Percentiles rank a stretch among this genome's conserved stretches.
phyloP scores from a whole-genome alignment of 1,140 invertebrate species.

The Agrilus planipennis region DNA sequence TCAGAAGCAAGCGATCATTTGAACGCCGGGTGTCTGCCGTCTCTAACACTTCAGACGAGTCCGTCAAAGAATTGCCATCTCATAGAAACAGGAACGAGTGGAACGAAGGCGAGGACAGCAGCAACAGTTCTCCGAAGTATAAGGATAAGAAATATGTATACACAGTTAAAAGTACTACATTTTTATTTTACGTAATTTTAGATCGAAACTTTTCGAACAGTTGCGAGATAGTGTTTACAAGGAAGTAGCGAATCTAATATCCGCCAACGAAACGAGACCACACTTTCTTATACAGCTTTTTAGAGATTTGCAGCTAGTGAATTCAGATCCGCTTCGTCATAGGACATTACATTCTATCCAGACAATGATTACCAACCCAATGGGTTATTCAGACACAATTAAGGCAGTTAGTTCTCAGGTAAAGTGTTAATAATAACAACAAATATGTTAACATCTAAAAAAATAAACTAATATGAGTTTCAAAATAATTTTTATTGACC shows the following conservation, averaged over 20 bases:
- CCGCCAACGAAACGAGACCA: conserved; percentile 53
- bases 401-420: conserved; percentile 7
- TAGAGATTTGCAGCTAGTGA: conserved; percentile 49
- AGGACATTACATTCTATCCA: conserved; percentile 48
- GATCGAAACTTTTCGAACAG: conserved; percentile 48
- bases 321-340: conserved; percentile 50
- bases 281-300: conserved; percentile 55
- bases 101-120: conserved; percentile 14
- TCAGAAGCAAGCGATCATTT: too few species aligned
- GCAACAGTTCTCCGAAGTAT: too few species aligned
- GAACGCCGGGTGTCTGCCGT: too few species aligned
- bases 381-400: conserved; percentile 8
- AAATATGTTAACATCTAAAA: too few species aligned
- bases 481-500: too few species aligned
- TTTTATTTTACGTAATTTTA: too few species aligned
- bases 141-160: too few species aligned
- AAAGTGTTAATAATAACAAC: neutral
- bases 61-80: too few species aligned
- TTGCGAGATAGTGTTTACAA: conserved; percentile 56
- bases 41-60: too few species aligned
- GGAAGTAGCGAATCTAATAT: conserved; percentile 54
- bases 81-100: conserved; percentile 19
- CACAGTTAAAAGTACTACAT: too few species aligned
- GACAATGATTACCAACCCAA: conserved; percentile 25
- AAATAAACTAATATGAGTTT: too few species aligned